These are phyloP conservation scores for Erethizon dorsatum DNA, from an alignment of 2,797 vertebrate genomes.

Conservation along the genomic window DNA sequence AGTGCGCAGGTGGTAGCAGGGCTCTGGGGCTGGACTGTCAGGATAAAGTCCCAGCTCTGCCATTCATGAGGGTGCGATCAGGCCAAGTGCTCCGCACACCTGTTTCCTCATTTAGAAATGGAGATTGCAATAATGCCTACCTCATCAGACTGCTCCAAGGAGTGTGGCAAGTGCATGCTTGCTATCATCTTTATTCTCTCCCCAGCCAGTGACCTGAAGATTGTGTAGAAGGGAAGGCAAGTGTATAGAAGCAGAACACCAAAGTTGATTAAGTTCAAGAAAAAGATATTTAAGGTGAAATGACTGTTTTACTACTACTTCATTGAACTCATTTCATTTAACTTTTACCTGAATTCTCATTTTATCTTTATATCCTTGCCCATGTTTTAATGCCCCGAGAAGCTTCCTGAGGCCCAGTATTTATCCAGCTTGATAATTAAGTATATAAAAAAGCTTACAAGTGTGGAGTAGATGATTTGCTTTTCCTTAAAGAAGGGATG, in stretches of 20 bases:
- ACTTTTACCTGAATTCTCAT: neutral
- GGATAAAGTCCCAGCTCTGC: neutral
- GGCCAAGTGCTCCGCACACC: neutral
- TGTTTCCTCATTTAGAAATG: neutral
- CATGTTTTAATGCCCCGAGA: neutral
- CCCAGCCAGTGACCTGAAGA: neutral
- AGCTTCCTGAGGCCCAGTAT: neutral
- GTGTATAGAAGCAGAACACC: neutral
- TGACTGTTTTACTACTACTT: neutral
- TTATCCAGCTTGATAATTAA: neutral
- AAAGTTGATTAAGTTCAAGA: neutral
- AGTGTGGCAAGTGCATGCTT: accelerated
- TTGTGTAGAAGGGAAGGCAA: neutral
- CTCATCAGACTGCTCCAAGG: neutral
- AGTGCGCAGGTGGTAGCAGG: neutral
- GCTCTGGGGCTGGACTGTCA: neutral
- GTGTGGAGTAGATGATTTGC: neutral
- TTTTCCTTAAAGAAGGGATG: neutral
- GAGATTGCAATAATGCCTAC: neutral
- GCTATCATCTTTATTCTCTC: neutral
- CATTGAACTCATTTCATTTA: neutral
- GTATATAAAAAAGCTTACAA: neutral
- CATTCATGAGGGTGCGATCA: neutral
- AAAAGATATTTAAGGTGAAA: slow-evolving; percentile 26
- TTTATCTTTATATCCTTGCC: neutral